A percentile compares a stretch with the other conserved stretches of the same genome.
phyloP scores from a whole-genome alignment of 2,797 vertebrate species.

The Gila robusta region DNA sequence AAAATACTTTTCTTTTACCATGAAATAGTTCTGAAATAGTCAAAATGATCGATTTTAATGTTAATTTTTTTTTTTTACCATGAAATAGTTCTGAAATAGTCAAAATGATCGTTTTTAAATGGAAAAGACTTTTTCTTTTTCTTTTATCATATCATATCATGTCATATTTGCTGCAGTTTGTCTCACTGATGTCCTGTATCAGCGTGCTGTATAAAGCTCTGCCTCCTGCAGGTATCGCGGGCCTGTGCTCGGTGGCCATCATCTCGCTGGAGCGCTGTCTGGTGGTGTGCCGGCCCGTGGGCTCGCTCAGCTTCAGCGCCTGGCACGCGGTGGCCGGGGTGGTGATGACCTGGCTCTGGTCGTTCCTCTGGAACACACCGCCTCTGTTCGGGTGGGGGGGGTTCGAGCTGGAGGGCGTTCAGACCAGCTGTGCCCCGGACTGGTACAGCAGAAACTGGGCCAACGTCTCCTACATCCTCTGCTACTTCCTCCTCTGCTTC shows the following conservation, averaged over 20 bases:
- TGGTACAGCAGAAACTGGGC: constrained; percentile 77
- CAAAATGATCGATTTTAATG: too few relatives aligned
- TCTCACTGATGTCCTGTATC: too few relatives aligned
- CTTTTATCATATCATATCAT: too few relatives aligned
- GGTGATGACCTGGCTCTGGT: constrained; percentile 81
- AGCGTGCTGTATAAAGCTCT: too few relatives aligned
- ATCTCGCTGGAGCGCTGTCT: constrained; percentile 82
- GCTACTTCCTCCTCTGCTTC: constrained; percentile 81
- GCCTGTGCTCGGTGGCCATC: constrained; percentile 78
- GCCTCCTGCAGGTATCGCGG: constrained; percentile 74
- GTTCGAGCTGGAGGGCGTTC: constrained; percentile 77
- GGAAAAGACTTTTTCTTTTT: too few relatives aligned
- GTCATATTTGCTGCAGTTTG: too few relatives aligned
- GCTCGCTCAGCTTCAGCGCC: constrained; percentile 73
- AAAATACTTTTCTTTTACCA: too few relatives aligned
- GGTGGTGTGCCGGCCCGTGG: constrained; percentile 79
- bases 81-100: too few relatives aligned
- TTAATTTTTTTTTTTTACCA: too few relatives aligned
- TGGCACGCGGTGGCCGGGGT: constrained; percentile 79
- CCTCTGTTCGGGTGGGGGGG: constrained; percentile 83
- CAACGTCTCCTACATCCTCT: constrained; percentile 80
- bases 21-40: too few relatives aligned
- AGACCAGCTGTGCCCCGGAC: constrained; percentile 79
- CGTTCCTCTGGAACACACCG: constrained; percentile 82
- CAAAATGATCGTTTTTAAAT: too few relatives aligned